A percentile compares a stretch with the other conserved stretches of the same genome.
phyloP scores from a whole-genome alignment of 2,797 vertebrate genomes.

The Borostomias antarcticus region DNA sequence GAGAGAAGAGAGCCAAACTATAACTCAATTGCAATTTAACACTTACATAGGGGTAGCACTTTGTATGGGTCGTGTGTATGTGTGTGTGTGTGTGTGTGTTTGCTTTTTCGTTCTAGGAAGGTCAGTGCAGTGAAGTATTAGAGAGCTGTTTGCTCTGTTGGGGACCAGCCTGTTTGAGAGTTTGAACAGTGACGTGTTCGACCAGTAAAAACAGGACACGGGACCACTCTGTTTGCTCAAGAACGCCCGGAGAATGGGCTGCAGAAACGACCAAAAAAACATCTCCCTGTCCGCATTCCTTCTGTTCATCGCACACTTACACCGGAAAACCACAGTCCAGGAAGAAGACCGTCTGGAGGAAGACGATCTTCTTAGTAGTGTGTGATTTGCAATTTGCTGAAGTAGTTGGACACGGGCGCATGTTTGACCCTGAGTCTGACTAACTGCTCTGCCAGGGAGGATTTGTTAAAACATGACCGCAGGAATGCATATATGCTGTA shows the following conservation, averaged over 20 bases:
- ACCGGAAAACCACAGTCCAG: constrained; percentile 52
- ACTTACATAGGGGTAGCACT: no score
- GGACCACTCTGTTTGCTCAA: constrained; percentile 67
- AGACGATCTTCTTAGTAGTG: constrained; percentile 41
- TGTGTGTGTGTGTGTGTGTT: constrained; percentile 45
- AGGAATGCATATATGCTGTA: not conserved
- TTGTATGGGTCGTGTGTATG: not conserved
- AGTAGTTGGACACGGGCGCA: constrained; percentile 22
- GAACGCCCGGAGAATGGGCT: constrained; percentile 66
- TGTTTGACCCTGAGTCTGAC: constrained; percentile 8
- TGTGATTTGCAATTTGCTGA: constrained; percentile 52
- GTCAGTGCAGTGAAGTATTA: constrained; percentile 69
- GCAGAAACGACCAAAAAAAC: constrained; percentile 63
- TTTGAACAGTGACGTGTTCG: constrained; percentile 77
- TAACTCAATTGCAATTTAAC: no score
- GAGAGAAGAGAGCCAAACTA: no score
- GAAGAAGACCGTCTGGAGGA: constrained; percentile 38
- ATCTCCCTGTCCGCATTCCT: constrained; percentile 66
- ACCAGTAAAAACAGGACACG: constrained; percentile 74
- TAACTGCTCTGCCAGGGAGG: not conserved
- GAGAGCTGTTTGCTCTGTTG: constrained; percentile 52
- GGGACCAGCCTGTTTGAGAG: constrained; percentile 66
- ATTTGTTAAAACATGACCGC: not conserved
- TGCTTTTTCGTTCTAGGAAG: constrained; percentile 52
- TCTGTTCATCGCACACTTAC: constrained; percentile 64